Evolutionary conservation across 2,113 vertebrate species (phyloP).

Genomic region (Poeciliopsis prolifica): DNA sequence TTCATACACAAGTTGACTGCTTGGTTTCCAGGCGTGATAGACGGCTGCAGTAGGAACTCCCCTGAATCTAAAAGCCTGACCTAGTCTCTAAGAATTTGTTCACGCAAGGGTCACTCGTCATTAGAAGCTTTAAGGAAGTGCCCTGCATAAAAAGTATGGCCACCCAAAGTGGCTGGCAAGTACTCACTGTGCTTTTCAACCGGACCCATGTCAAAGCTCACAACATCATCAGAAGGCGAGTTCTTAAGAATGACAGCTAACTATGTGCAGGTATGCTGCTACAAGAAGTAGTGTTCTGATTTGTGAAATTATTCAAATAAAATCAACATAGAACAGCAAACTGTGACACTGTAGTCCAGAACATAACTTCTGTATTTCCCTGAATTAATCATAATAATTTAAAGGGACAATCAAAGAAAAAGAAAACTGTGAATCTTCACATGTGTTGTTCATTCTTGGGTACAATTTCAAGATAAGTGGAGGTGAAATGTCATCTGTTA

Average conservation of each 20-base stretch:
- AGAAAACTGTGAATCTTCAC: neutral
- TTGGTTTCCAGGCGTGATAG: conserved; percentile 81
- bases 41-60: conserved; percentile 76
- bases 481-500: neutral
- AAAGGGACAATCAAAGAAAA: too few species aligned
- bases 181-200: conserved; percentile 60
- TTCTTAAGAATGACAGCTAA: conserved; percentile 17
- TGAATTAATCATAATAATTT: too few species aligned
- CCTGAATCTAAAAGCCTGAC: conserved; percentile 79
- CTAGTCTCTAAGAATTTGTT: conserved; percentile 81
- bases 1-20: conserved; percentile 65
- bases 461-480: neutral
- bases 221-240: conserved; percentile 51
- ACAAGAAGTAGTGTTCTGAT: neutral
- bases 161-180: conserved; percentile 83
- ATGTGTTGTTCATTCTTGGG: neutral
- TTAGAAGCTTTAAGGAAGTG: conserved; percentile 80
- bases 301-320: neutral
- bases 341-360: neutral
- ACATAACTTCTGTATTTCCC: neutral
- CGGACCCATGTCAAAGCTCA: conserved; percentile 61
- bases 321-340: neutral
- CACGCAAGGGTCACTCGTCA: conserved; percentile 83
- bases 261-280: conserved; percentile 11
- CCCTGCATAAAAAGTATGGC: conserved; percentile 76